Base-by-base conservation (phyloP, 2,888 invertebrate genomes). In the Hofmannophila pseudospretella region DNA sequence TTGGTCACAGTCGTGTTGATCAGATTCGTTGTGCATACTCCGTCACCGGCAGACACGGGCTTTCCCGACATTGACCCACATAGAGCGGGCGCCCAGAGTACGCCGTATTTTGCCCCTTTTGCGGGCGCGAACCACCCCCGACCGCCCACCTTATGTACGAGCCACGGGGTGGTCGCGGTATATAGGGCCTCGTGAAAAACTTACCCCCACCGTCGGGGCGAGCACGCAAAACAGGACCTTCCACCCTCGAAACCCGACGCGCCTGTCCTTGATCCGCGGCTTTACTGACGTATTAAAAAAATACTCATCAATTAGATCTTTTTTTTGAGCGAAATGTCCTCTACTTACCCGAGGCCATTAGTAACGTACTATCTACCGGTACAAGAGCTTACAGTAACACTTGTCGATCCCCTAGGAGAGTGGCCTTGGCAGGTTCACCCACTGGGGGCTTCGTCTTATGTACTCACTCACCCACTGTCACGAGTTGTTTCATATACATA, bases 21-120 rank as follows among this genome's bases (percentile, higher is more conserved):
- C 82, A 76, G 85, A 82, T 84, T 85, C 82, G 82, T 81, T 84
- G 85, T 85, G 85, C 85, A 86, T 85, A 85, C 76, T 85, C 75
- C 81, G 85, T 86, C 85, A 85, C 82, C 77, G 81, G 85, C 77
- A 86, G 85, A 86, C 85, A 84, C 85, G 85, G 85, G 85, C 82
- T 88, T 88, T 85, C 87, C 88, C 87, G 88, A 84, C 88, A 88
- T 88, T 88, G 88, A 88, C 88, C 88, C 85, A 88, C 82, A 86
- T 86, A 82, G 81, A 81, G 66, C 84, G 80, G 80, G 85, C 82
- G 82, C 85, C 80, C 85, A 84, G 81, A 85, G 84, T 81, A 84
- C 85, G 81, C 81, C 84, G 86, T 85, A 86, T 86, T 86, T 86
- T 86, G 86, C 86, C 86, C 86, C 86, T 86, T 86, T 86, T 86